A percentile compares a stretch with the other conserved stretches of the same genome.
phyloP scores from a whole-genome alignment of 2,797 vertebrate genomes.

The Sciurus carolinensis region DNA sequence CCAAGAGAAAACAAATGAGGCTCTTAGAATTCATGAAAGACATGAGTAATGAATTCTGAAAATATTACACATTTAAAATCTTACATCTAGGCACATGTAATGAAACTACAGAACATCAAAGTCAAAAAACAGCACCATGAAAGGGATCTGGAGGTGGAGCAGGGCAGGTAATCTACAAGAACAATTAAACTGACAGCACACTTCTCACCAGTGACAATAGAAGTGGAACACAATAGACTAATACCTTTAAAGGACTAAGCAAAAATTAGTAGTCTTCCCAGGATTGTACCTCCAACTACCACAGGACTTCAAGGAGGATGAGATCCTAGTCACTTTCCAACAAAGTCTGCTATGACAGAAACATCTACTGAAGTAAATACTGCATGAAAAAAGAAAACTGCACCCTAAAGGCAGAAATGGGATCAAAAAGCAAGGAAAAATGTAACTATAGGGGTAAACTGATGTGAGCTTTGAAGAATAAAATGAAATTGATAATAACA shows the following conservation, averaged over 20 bases:
- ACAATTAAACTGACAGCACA: neutral
- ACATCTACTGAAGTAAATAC: neutral
- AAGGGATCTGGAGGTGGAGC: neutral
- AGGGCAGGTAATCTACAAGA: neutral
- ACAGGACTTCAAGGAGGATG: neutral
- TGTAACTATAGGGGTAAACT: neutral
- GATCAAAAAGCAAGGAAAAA: neutral
- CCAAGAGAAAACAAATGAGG: constrained; percentile 40
- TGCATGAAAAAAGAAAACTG: neutral
- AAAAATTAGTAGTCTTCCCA: neutral
- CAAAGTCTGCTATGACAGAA: neutral
- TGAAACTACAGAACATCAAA: neutral
- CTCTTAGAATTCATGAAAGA: constrained; percentile 61
- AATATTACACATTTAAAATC: constrained; percentile 39
- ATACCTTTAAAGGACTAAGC: neutral
- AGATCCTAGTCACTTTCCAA: neutral
- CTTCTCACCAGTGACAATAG: neutral
- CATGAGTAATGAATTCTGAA: constrained; percentile 53
- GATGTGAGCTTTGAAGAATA: neutral
- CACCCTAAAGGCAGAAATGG: neutral
- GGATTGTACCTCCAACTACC: neutral
- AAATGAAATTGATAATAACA: constrained; percentile 9
- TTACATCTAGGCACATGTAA: neutral
- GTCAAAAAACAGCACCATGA: neutral
- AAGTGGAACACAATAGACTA: neutral